Base-by-base conservation (phyloP, 1,140 invertebrate species). In the Platorchestia sp. region DNA sequence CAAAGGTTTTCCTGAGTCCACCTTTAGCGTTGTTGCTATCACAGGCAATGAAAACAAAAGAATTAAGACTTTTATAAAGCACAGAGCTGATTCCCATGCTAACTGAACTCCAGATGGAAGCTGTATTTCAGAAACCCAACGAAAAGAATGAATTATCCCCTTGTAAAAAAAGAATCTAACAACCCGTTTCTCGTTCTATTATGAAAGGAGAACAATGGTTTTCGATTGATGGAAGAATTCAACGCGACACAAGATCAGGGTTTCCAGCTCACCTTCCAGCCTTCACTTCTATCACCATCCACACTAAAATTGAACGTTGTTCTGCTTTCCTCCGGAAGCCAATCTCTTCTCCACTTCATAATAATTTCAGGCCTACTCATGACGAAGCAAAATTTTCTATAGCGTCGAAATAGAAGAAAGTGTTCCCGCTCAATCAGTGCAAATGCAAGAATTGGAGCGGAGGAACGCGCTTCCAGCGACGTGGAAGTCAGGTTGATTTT, bases 371-470 rank as follows among this genome's bases (percentile, higher is more conserved):
- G 14, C 41, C 87, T 90, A 90, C 43, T 45, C 44, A 93, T 93
- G 91, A 93, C 91, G 91, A 93, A 93, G 91, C 91, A 93, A 93
- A 93, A 93, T 93, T 93, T 89, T 93, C 91, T 44, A 47, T 93
- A 45, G 44, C 91, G 10, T 40, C 45, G 91, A 93, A 93, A 47
- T 93, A 45, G 40, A 40, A 45, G 91, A 47, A 93, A 93, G 45
- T 45, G 43, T 93, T 93, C 43, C 43, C 91, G 91, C 91, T 93
- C 91, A 93, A 93, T 93, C 91, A 93, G 45, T 42, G 91, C 91
- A 47, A 47, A 93, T 93, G 91, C 44, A 10, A 47, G 45, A 47
- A 40, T 93, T 93, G 43, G 87, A 42, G 87, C 43, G 41, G 87
- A 89, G 41, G n/a, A 44, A 44, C 91, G 22, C 91, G 43, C 40